Percentiles rank a stretch among this genome's conserved stretches.
phyloP scores from a whole-genome alignment of 2,797 vertebrate genomes.

The Coracias cyanogaster region DNA sequence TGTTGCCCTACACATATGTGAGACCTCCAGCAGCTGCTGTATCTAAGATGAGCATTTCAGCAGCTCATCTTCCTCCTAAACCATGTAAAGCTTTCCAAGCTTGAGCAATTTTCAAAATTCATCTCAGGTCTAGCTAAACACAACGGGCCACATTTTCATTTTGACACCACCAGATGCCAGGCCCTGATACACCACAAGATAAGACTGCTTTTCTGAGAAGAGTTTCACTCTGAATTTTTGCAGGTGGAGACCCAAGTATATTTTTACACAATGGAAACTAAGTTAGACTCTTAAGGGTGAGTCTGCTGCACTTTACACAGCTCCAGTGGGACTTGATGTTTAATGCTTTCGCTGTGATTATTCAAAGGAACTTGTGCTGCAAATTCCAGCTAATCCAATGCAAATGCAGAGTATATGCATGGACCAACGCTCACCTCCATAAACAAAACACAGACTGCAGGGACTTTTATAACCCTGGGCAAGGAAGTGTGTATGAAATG shows the following conservation, averaged over 20 bases:
- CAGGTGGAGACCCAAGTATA: neutral
- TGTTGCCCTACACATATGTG: neutral
- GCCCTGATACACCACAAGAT: neutral
- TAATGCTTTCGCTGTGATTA: neutral
- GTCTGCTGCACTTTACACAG: neutral
- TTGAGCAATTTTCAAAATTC: neutral
- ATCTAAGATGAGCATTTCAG: neutral
- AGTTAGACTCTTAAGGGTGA: neutral
- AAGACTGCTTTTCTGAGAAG: neutral
- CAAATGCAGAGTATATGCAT: neutral
- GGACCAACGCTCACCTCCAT: neutral
- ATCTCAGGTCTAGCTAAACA: neutral
- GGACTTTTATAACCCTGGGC: neutral
- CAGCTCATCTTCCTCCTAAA: neutral
- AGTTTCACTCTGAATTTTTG: conserved; percentile 18
- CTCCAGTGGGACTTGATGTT: neutral
- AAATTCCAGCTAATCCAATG: neutral
- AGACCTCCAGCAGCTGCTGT: neutral
- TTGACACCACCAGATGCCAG: neutral
- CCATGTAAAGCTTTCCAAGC: neutral
- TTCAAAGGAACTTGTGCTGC: neutral
- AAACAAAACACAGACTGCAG: neutral
- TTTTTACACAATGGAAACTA: neutral
- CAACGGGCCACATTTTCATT: neutral
- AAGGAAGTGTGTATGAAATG: neutral